Conservation (phyloP, 2,797 vertebrate genomes). For the Graptemys geographica region DNA sequence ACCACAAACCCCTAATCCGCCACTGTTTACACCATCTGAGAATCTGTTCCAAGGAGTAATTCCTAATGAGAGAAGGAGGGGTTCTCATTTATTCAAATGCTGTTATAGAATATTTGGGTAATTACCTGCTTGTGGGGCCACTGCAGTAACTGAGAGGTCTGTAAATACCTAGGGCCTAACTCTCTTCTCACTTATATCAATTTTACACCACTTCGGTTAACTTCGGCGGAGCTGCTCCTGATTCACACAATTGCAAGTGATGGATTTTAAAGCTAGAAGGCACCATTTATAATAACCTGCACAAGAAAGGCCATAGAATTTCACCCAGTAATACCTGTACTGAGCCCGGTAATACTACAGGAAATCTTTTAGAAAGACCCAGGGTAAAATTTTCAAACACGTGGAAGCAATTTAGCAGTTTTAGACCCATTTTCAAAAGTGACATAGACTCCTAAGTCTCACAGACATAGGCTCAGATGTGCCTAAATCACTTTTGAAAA, state of each 20-base stretch:
- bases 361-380: neutral
- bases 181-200: neutral
- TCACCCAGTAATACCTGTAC: neutral
- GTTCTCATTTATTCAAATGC: neutral
- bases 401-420: neutral
- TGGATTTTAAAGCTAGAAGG: neutral
- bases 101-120: neutral
- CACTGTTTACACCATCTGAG: neutral
- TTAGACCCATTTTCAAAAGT: neutral
- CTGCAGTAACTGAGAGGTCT: neutral
- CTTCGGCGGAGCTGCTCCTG: neutral
- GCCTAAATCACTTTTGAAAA: neutral
- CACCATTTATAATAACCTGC: neutral
- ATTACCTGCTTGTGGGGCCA: neutral
- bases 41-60: neutral
- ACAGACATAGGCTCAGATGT: neutral
- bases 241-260: neutral
- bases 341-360: neutral
- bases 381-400: neutral
- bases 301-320: neutral
- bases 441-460: neutral
- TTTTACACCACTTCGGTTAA: neutral
- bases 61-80: neutral
- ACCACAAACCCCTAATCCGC: too few species aligned
- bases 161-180: neutral